Evolutionary conservation across 2,888 invertebrate species (phyloP), one percentile per base, ranked within the genome.

Genomic region (Lycia hirtaria): DNA sequence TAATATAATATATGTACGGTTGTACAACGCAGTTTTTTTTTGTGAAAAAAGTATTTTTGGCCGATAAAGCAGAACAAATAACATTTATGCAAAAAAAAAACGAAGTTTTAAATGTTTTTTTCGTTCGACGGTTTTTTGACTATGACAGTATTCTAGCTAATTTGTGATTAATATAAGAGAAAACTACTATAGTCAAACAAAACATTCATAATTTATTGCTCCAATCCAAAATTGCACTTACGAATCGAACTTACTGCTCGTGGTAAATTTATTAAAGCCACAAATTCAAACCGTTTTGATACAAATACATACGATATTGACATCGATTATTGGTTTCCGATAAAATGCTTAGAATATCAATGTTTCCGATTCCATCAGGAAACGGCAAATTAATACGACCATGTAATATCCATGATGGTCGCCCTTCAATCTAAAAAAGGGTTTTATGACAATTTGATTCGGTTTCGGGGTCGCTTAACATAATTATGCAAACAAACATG

Each of bases 401-500:
- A n/a, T n/a, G n/a, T n/a, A 14, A 41, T 26, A 14, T 26, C 35
- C 17, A 7, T n/a, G 28, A 28, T 22, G 20, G 20, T 20, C 14
- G 15, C n/a, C 28, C 26, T 19, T 43, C 28, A 15, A 35, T 37
- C 22, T 45, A 19, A 55, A 47, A 43, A 48, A 41, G n/a, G 47
- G 47, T 47, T 54, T 45, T 33, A 40, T 20, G 30, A 30, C 32
- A 14, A 35, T 35, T 51, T 22, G 17, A 26, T 41, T 26, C 6
- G 41, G 15, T 40, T 41, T 41, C 26, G n/a, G 17, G 15, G n/a
- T 10, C 28, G 26, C 15, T n/a, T 2, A 41, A 26, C 41, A 41
- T 20, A 56, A 56, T 45, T 56, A 56, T 56, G 51, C 51, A 56
- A 56, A 56, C 35, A 40, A 12, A 38, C 56, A 20, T 3, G 19